A percentile compares a stretch with the other conserved stretches of the same genome.
Evolutionary conservation across 2,113 vertebrate genomes (phyloP).

Genomic region (Tyto alba): DNA sequence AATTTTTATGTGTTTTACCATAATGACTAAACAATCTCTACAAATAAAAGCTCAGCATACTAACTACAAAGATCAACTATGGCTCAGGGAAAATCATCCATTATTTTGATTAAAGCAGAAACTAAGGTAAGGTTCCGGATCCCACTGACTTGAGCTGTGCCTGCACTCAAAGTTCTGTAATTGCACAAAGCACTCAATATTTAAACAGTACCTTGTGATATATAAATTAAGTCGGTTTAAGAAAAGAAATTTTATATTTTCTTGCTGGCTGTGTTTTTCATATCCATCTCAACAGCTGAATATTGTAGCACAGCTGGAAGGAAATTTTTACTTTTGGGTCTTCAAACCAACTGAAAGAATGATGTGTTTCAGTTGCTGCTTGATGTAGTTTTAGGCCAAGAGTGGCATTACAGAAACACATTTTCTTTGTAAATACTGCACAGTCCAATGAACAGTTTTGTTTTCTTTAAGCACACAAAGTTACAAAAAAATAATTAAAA

Average conservation of each 20-base stretch:
- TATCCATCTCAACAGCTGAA: neutral
- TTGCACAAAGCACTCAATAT: neutral
- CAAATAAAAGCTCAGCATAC: conserved; percentile 31
- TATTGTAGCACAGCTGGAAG: neutral
- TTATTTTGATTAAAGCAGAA: neutral
- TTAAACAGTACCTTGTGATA: neutral
- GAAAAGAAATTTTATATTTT: neutral
- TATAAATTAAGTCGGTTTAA: neutral
- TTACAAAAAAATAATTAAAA: neutral
- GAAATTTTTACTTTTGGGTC: neutral
- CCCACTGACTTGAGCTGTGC: neutral
- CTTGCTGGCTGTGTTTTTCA: neutral
- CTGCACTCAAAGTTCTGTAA: neutral
- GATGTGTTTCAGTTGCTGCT: neutral
- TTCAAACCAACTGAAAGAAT: neutral
- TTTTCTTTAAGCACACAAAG: neutral
- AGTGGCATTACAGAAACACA: neutral
- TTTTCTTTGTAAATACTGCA: neutral
- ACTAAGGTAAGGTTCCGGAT: neutral
- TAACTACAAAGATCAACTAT: conserved; percentile 17
- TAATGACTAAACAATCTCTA: conserved; percentile 39
- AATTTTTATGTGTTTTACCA: conserved; percentile 48
- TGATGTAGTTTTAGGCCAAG: neutral
- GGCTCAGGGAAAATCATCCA: neutral
- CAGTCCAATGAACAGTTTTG: neutral